phyloP scores from a whole-genome alignment of 1,140 invertebrate genomes.

The Branchinecta lindahli region DNA sequence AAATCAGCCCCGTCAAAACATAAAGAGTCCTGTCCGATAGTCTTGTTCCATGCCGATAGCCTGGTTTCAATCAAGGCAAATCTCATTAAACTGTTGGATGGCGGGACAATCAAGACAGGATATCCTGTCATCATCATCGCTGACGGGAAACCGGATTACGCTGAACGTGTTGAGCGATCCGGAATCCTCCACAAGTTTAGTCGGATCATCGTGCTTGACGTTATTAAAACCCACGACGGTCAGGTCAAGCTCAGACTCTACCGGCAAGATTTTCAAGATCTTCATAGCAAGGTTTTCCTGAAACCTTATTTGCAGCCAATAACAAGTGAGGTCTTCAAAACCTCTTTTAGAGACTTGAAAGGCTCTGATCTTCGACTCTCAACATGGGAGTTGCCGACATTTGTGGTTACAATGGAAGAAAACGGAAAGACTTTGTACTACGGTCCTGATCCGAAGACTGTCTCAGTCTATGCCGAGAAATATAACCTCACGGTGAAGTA shows the following conservation, averaged over 20 bases:
- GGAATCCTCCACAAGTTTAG: conserved; percentile 1
- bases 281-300: neutral
- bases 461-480: neutral
- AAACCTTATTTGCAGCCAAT: neutral
- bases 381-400: neutral
- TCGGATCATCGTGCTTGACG: neutral
- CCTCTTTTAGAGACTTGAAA: neutral
- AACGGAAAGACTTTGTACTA: neutral
- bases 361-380: neutral
- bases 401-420: neutral
- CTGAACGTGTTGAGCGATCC: neutral
- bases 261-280: neutral
- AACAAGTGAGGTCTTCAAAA: neutral
- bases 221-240: neutral
- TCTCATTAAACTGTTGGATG: no score
- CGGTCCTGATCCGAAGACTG: neutral
- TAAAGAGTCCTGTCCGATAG: no score
- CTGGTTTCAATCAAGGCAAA: no score
- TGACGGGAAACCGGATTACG: neutral
- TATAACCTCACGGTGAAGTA: neutral
- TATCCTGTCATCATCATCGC: neutral
- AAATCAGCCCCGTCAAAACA: no score
- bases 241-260: neutral
- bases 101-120: no score
- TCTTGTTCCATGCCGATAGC: no score